These are phyloP conservation scores for Drosophila sulfurigaster DNA, from an alignment of 1,140 invertebrate genomes.

Conservation along the genomic window DNA sequence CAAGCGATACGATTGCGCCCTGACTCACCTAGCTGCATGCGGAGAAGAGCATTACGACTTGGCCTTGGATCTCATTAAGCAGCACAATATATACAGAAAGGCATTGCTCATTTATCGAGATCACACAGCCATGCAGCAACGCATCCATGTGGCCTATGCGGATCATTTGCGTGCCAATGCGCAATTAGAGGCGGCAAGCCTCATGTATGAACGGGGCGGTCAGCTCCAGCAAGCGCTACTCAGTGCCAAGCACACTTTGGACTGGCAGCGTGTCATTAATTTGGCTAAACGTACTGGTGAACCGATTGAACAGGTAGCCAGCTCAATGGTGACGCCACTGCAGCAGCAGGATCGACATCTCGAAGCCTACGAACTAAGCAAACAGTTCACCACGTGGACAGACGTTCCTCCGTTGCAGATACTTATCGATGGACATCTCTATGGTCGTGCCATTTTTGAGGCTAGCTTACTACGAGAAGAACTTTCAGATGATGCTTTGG, in stretches of 20 bases:
- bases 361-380: constrained; percentile 88
- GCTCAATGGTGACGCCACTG: constrained; percentile 85
- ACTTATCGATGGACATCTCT: constrained; percentile 77
- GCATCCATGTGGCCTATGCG: constrained; percentile 88
- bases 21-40: constrained; percentile 89
- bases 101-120: constrained; percentile 88
- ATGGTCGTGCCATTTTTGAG: constrained; percentile 87
- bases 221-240: constrained; percentile 88
- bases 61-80: constrained; percentile 58
- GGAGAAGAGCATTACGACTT: constrained; percentile 88
- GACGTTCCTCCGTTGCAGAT: constrained; percentile 87
- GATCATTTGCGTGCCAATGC: constrained; percentile 88
- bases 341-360: constrained; percentile 85
- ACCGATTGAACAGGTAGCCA: constrained; percentile 53
- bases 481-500: constrained; percentile 36
- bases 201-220: constrained; percentile 88
- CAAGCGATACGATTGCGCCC: constrained; percentile 90
- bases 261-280: constrained; percentile 76
- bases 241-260: constrained; percentile 84
- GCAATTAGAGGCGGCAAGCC: constrained; percentile 90
- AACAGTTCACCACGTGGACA: constrained; percentile 86
- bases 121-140: constrained; percentile 86
- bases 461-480: constrained; percentile 85
- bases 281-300: constrained; percentile 66
- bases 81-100: constrained; percentile 87